Conservation (phyloP, 2,797 vertebrate species). For the Otolemur crassicaudatus region DNA sequence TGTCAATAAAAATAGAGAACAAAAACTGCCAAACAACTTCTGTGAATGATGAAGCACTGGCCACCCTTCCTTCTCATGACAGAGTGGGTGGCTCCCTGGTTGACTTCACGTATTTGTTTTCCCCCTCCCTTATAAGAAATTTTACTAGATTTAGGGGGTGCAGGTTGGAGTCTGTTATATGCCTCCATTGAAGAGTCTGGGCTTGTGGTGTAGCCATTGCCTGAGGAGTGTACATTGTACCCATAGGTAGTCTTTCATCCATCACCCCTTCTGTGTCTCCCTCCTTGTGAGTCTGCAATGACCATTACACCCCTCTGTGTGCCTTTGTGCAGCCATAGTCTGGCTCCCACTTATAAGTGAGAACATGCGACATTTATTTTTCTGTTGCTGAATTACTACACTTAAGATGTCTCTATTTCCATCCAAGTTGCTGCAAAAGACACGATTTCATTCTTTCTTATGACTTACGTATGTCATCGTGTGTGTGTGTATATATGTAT, state of each 20-base stretch:
- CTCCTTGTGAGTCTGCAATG: background rate
- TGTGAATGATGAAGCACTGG: background rate
- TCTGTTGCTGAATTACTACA: background rate
- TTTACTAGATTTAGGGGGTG: background rate
- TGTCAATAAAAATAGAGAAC: background rate
- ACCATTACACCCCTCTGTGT: background rate
- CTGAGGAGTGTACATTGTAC: background rate
- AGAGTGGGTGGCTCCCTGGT: background rate
- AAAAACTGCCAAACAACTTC: background rate
- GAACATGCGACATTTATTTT: background rate
- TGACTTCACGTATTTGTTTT: background rate
- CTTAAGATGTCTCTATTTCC: background rate
- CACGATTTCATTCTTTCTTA: background rate
- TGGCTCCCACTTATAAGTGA: background rate
- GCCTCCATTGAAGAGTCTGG: background rate
- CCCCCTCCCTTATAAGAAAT: background rate
- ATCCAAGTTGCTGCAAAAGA: background rate
- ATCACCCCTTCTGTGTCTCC: background rate
- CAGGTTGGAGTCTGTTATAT: background rate
- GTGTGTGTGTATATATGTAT: no score
- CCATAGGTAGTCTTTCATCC: no score
- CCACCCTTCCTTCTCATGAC: background rate
- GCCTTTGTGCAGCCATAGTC: background rate
- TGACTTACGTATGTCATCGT: no score
- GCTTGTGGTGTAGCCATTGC: background rate